Base-by-base conservation (phyloP, 2,797 vertebrate genomes). In the Vireo griseus region DNA sequence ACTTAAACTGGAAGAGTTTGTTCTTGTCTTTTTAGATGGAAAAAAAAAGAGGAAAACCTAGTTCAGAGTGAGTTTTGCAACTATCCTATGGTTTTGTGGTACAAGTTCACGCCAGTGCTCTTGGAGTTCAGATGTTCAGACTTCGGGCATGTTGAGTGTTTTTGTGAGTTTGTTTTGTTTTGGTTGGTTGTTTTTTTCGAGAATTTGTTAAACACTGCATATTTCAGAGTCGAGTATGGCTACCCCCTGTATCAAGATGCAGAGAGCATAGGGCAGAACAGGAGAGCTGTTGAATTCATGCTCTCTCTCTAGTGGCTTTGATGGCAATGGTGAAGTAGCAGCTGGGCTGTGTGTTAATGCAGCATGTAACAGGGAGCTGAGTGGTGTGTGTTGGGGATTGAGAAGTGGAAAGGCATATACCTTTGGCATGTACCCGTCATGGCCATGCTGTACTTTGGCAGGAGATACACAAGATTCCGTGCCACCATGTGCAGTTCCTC, bases 371-470 rank as follows among this genome's bases (percentile, higher is more conserved):
- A 31, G 37, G 54, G 48, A 71, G 33, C 74, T 18, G 63, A 24
- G 39, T 52, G 40, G 22, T 0, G 0, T 21, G 6, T 18, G 3
- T 18, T 7, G 22, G 16, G 47, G 26, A 37, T 90, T 55, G 26
- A 69, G 78, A 35, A 16, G 14, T 88, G 44, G 58, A 37, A 85
- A 66, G 40, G 31, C 55, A 11, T 35, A 35, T 35, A 10, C 16
- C 69, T 91, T 61, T 73, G 85, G 48, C 78, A 69, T 48, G 24
- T 28, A 5, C 31, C 33, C 58, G 1, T 47, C 16, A 21, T 62
- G 68, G 51, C 48, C 9, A 7, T n/a, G 37, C 39, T 69, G 39
- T 33, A 33, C 35, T 69, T 69, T 45, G 81, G 59, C 44, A 62
- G 59, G 29, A 37, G 25, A 26, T 37, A 17, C 3, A 13, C 33